Percentiles rank a stretch among this genome's conserved stretches.
Conservation (phyloP, 2,797 vertebrate genomes). For the Manis pentadactyla region DNA sequence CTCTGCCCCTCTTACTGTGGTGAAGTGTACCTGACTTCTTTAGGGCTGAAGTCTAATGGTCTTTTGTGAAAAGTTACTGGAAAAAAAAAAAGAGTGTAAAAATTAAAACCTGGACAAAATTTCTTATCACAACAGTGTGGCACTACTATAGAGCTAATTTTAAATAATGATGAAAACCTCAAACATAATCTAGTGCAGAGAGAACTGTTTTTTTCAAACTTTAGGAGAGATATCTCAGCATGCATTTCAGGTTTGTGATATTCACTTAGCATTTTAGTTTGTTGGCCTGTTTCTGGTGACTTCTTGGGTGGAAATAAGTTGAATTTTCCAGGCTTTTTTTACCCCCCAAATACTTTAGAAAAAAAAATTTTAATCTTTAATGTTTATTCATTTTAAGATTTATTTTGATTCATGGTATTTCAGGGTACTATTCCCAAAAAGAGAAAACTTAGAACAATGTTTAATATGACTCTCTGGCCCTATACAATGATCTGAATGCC, state of each 20-base stretch:
- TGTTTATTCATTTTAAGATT: neutral
- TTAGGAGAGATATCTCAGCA: neutral
- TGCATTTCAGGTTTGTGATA: neutral
- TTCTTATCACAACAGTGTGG: neutral
- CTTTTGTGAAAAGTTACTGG: neutral
- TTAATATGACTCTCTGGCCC: neutral
- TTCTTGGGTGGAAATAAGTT: slow-evolving; percentile 14
- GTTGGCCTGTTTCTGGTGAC: neutral
- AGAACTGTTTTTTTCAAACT: neutral
- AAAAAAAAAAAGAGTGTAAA: neutral
- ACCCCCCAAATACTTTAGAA: neutral
- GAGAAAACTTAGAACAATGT: neutral
- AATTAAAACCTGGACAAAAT: neutral
- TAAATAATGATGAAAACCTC: neutral
- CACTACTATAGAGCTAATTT: neutral
- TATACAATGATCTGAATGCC: neutral
- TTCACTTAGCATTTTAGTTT: neutral
- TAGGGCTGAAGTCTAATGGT: neutral
- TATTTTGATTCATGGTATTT: neutral
- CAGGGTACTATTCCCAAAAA: neutral
- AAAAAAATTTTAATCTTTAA: neutral
- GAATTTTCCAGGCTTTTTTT: neutral
- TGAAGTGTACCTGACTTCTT: slow-evolving; percentile 82
- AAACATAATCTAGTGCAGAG: neutral
- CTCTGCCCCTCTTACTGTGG: slow-evolving; percentile 85